A percentile compares a stretch with the other conserved stretches of the same genome.
These are phyloP conservation scores for Acronicta alni DNA, from an alignment of 2,888 invertebrate species.

Conservation along the genomic window DNA sequence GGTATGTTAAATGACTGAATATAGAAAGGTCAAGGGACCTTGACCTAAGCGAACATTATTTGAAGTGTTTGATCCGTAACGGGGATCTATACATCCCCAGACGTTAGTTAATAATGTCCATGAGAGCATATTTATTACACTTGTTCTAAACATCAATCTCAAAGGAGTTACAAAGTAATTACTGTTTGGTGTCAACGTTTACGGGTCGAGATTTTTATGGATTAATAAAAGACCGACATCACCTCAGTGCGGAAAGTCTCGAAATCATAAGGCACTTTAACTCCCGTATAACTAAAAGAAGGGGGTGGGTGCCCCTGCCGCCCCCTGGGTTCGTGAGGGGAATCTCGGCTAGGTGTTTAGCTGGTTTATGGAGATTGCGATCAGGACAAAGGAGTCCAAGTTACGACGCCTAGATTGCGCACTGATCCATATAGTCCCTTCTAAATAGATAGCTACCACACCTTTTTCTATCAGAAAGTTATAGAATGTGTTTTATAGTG, in stretches of 20 bases:
- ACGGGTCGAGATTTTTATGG: constrained; percentile 72
- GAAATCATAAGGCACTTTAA: constrained; percentile 82
- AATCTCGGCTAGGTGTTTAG: constrained; percentile 86
- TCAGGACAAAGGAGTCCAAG: constrained; percentile 86
- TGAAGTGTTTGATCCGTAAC: not conserved
- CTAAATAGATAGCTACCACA: constrained; percentile 65
- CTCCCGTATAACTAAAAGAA: constrained; percentile 74
- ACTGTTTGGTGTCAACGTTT: constrained; percentile 68
- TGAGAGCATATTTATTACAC: constrained; percentile 39
- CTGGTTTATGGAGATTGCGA: constrained; percentile 88
- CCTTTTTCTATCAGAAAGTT: constrained; percentile 67
- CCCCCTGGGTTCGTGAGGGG: constrained; percentile 69
- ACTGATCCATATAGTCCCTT: constrained; percentile 76
- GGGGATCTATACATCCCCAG: too few species aligned
- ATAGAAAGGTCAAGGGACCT: too few species aligned
- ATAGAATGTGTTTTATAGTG: constrained; percentile 60
- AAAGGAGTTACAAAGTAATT: constrained; percentile 57
- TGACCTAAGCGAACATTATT: not conserved
- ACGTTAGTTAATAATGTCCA: constrained; percentile 32
- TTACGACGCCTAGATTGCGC: constrained; percentile 82
- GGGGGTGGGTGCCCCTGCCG: constrained; percentile 58
- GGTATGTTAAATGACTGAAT: too few species aligned
- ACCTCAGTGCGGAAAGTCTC: constrained; percentile 69
- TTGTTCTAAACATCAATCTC: constrained; percentile 29
- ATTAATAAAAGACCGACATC: constrained; percentile 76